These are phyloP conservation scores for Chitala chitala DNA, from an alignment of 2,113 vertebrate species.

Conservation along the genomic window DNA sequence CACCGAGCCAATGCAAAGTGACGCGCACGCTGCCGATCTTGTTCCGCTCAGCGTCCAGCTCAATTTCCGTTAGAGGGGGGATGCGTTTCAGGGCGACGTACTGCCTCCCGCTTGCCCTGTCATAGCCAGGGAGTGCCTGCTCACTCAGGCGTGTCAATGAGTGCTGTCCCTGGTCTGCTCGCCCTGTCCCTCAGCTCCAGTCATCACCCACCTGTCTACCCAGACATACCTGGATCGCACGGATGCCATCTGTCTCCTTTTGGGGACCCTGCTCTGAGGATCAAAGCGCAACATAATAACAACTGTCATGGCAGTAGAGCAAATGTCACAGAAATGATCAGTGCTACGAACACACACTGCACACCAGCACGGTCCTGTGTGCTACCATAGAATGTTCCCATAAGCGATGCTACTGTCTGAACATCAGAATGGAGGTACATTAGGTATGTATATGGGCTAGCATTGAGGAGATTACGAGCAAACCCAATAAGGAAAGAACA, in stretches of 20 bases:
- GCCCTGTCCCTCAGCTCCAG: background rate
- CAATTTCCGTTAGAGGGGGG: background rate
- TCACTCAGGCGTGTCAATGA: constrained; percentile 2
- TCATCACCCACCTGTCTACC: background rate
- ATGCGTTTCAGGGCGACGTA: background rate
- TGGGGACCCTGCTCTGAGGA: background rate
- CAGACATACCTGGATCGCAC: background rate
- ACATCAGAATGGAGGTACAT: background rate
- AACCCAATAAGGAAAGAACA: background rate
- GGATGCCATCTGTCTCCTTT: constrained; percentile 21
- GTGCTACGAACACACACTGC: background rate
- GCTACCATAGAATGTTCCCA: background rate
- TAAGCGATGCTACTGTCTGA: background rate
- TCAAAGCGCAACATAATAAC: background rate
- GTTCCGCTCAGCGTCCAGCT: background rate
- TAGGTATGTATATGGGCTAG: too few species aligned
- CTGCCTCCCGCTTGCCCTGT: background rate
- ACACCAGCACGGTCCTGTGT: background rate
- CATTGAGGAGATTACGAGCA: background rate
- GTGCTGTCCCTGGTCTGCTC: background rate
- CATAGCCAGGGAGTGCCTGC: constrained; percentile 1
- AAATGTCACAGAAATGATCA: background rate
- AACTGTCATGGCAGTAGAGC: background rate
- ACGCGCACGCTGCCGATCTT: background rate
- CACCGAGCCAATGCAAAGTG: background rate